Evolutionary conservation across 2,888 invertebrate genomes (phyloP), one percentile per base, ranked within the genome.

Genomic region (Lypha dubia): DNA sequence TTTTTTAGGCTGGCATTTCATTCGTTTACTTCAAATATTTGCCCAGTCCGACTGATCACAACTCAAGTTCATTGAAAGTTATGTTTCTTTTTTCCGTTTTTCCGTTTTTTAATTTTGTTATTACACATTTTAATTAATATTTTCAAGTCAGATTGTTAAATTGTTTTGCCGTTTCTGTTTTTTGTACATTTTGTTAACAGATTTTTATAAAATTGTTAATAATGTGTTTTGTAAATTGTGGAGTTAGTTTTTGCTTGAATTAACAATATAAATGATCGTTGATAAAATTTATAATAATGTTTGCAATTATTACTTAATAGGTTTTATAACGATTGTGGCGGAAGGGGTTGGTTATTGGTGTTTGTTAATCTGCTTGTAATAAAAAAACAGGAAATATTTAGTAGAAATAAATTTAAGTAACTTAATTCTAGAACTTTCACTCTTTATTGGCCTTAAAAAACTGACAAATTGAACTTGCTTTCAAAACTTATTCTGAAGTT

Each of bases 191-290:
- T 70, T 41, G 60, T 62, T 70, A 41, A 62, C n/a, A 60, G 22
- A 11, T 35, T 35, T 58, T 6, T 28, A 13, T 24, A 38, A 49
- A 68, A 38, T 60, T 38, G 13, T 49, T 75, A 53, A 53, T 53
- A 63, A 65, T 56, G 44, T 46, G 65, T 56, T 77, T 20, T 67
- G 17, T 41, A 13, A 17, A 68, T 49, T 58, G 15, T 58, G 7
- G 13, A 0, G 76, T 68, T n/a, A n/a, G n/a, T n/a, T n/a, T 60
- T 68, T 70, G 77, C 77, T 77, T 77, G 77, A 62, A 51, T 70
- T 68, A 51, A 60, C 56, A 60, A 49, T 51, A 38, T 49, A 56
- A 65, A 44, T 44, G 53, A 28, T 32, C 20, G 65, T 15, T 28
- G 46, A 62, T 74, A 22, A 38, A 35, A 74, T 62, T 22, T 35